Evolutionary conservation across 2,888 invertebrate species (phyloP), one percentile per base, ranked within the genome.

Genomic region (Hypolimnas misippus): DNA sequence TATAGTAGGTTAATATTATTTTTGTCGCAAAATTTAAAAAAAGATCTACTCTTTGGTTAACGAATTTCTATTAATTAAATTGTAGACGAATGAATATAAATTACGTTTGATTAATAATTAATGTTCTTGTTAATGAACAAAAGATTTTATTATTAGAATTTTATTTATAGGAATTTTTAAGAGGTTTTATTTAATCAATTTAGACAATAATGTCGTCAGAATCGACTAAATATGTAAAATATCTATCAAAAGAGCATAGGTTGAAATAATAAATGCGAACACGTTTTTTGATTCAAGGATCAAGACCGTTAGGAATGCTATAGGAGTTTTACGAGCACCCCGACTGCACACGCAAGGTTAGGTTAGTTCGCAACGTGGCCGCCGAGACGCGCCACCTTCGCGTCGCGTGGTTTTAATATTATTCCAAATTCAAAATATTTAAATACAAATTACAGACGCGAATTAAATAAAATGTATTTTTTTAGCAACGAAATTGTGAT

Each of bases 301-400:
- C 89, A 89, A 89, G 84, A 84, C 61, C 74, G 70, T 73, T 77
- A 66, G 69, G 69, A 61, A 72, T 66, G 70, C 68, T 71, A 70
- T 67, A 75, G 72, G 73, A 69, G 68, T 81, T 79, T 81, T 78
- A 79, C 82, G 83, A 82, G 76, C 76, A 74, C 76, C 76, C 82
- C 74, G 80, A 74, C 76, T 82, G 86, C 82, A 79, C 81, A 82
- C 77, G 83, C 77, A 83, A 86, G 85, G 88, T 87, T 86, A 90
- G 89, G 87, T 90, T 90, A 90, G 90, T 90, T 86, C 81, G 83
- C 87, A 88, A 87, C 89, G 89, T 87, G 91, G 84, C 78, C 84
- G 89, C 88, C 76, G 63, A 69, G 88, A 75, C 77, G 89, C 84
- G 89, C 82, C 87, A 86, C 80, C 86, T 81, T 83, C 83, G 85